phyloP scores from a whole-genome alignment of 2,888 invertebrate genomes.

The Galerucella nymphaeae region DNA sequence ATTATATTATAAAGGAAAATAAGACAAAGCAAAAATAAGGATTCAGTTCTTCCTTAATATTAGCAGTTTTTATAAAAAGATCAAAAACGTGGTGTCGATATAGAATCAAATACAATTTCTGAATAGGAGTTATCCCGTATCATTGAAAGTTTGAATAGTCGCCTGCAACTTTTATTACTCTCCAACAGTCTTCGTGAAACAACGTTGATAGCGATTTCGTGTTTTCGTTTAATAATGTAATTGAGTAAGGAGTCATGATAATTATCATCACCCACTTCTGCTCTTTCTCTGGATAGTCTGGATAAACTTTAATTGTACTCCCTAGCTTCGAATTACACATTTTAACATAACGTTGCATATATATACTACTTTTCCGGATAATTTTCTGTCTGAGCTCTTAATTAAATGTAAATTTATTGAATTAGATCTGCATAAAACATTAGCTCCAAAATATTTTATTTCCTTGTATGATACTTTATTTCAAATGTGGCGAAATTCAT shows the following conservation, averaged over 20 bases:
- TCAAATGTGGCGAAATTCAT: too few relatives aligned
- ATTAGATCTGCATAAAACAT: constrained; percentile 15
- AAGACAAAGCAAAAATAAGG: too few relatives aligned
- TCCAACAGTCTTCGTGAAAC: constrained; percentile 11
- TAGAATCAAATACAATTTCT: not conserved
- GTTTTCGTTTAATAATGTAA: constrained; percentile 27
- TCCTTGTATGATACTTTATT: not conserved
- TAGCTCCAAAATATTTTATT: constrained; percentile 15
- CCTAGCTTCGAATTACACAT: constrained; percentile 27
- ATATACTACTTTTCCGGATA: constrained; percentile 26
- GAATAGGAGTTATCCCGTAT: not conserved
- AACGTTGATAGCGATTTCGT: constrained; percentile 26
- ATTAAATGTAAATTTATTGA: constrained; percentile 30
- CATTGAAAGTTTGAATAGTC: constrained; percentile 1
- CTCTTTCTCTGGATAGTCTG: constrained; percentile 26
- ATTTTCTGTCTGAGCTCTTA: constrained; percentile 27
- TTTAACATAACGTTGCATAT: constrained; percentile 26
- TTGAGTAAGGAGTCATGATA: constrained; percentile 29
- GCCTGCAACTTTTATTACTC: constrained; percentile 10
- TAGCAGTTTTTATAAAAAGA: too few relatives aligned
- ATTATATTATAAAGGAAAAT: too few relatives aligned
- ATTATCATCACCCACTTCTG: constrained; percentile 31
- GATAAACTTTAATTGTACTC: constrained; percentile 26
- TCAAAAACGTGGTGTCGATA: not conserved
- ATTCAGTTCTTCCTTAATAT: too few relatives aligned